A percentile compares a stretch with the other conserved stretches of the same genome.
These are phyloP conservation scores for Petrolisthes manimaculis DNA, from an alignment of 2,888 invertebrate genomes.

Conservation along the genomic window DNA sequence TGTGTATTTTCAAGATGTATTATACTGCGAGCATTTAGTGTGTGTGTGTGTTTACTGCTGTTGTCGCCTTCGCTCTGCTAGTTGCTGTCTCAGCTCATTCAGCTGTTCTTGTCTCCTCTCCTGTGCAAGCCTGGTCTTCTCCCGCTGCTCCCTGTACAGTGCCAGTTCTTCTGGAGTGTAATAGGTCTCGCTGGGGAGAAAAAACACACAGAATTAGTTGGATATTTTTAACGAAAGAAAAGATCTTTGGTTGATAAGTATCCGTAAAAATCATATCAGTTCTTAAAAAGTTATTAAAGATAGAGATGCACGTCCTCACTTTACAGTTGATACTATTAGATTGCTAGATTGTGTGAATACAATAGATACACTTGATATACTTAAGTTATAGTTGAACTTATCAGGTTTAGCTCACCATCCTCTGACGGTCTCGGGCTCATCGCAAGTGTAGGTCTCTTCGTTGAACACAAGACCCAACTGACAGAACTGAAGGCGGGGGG, in stretches of 20 bases:
- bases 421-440: constrained; percentile 57
- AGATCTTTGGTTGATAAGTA: background rate
- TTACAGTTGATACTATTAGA: background rate
- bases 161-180: constrained; percentile 60
- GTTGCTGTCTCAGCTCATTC: constrained; percentile 30
- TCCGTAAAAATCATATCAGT: background rate
- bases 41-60: background rate
- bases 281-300: background rate
- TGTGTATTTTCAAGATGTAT: background rate
- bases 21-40: too few relatives aligned
- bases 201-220: background rate
- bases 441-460: constrained; percentile 50
- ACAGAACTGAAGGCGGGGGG: constrained; percentile 60
- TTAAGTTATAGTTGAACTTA: background rate
- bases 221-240: too few relatives aligned
- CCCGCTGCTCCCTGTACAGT: constrained; percentile 50
- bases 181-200: constrained; percentile 46
- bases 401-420: constrained; percentile 37
- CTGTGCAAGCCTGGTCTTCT: constrained; percentile 4
- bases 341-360: background rate
- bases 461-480: constrained; percentile 60
- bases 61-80: constrained; percentile 33
- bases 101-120: constrained; percentile 47
- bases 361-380: too few relatives aligned
- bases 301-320: background rate